Evolutionary conservation across 2,113 vertebrate species (phyloP).

Genomic region (Triplophysa rosa): DNA sequence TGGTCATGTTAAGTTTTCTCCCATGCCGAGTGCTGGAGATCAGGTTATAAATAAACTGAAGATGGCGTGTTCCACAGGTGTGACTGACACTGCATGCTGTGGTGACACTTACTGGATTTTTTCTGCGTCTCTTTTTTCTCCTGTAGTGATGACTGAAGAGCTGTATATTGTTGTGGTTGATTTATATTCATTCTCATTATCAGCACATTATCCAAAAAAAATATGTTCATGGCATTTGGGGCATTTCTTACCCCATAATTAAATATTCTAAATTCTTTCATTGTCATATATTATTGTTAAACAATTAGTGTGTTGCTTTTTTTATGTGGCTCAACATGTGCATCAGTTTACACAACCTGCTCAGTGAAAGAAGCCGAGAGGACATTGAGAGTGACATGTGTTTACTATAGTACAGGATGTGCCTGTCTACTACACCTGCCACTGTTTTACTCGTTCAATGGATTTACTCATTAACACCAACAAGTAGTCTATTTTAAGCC

Average conservation of each 20-base stretch:
- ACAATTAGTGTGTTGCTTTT: no score
- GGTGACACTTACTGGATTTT: conserved; percentile 34
- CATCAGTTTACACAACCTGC: conserved; percentile 7
- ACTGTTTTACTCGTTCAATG: neutral
- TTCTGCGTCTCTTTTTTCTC: conserved; percentile 18
- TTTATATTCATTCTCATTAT: neutral
- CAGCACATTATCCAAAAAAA: no score
- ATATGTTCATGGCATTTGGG: no score
- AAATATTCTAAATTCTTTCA: no score
- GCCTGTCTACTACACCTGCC: conserved; percentile 43
- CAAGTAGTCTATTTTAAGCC: no score
- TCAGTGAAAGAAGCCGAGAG: conserved; percentile 58
- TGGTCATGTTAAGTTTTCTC: neutral
- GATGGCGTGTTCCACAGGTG: conserved; percentile 35
- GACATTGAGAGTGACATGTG: conserved; percentile 67
- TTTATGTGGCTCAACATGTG: neutral
- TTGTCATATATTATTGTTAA: no score
- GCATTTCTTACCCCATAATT: no score
- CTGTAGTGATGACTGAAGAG: conserved; percentile 7
- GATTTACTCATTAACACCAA: neutral
- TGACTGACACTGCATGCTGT: conserved; percentile 39
- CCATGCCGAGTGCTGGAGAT: conserved; percentile 18
- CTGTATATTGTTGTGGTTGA: neutral
- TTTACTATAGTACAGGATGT: conserved; percentile 57
- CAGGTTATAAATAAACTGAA: conserved; percentile 43